A percentile compares a stretch with the other conserved stretches of the same genome.
Conservation (phyloP, 1,140 invertebrate genomes). For the Lasioglossum albipes region DNA sequence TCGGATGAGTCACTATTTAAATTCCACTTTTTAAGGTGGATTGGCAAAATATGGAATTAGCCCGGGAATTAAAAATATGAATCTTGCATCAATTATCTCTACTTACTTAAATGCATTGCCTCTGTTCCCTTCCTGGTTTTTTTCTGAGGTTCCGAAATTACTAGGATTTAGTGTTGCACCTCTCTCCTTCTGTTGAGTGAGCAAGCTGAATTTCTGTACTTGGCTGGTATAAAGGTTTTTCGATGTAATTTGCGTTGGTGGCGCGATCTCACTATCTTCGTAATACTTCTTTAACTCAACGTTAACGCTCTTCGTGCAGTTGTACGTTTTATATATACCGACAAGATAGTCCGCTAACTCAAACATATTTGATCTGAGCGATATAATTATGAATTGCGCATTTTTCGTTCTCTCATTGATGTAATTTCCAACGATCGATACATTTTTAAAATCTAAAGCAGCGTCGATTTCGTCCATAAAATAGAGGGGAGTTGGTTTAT, state of each 20-base stretch:
- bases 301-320: slow-evolving; percentile 91
- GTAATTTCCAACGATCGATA: slow-evolving; percentile 99
- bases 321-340: slow-evolving; percentile 97
- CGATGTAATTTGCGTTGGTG: slow-evolving; percentile 34
- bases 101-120: slow-evolving; percentile 30
- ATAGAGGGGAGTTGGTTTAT: slow-evolving; percentile 98
- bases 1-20: no score
- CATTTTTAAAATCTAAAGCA: slow-evolving; percentile 99
- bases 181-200: slow-evolving; percentile 6
- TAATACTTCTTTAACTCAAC: slow-evolving; percentile 80
- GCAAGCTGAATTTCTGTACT: slow-evolving; percentile 23
- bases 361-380: slow-evolving; percentile 98
- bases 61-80: no score
- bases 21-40: no score
- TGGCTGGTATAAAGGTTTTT: slow-evolving; percentile 18
- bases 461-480: slow-evolving; percentile 99
- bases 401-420: slow-evolving; percentile 98
- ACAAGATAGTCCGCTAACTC: slow-evolving; percentile 94
- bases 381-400: slow-evolving; percentile 99
- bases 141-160: neutral
- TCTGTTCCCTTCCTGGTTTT: slow-evolving; percentile 15
- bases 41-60: no score
- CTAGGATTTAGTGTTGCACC: slow-evolving; percentile 10
- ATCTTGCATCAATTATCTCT: neutral
- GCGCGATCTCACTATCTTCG: slow-evolving; percentile 48